Percentiles rank a stretch among this genome's conserved stretches.
Conservation (phyloP, 2,113 vertebrate genomes). For the Emydura subglobosa region DNA sequence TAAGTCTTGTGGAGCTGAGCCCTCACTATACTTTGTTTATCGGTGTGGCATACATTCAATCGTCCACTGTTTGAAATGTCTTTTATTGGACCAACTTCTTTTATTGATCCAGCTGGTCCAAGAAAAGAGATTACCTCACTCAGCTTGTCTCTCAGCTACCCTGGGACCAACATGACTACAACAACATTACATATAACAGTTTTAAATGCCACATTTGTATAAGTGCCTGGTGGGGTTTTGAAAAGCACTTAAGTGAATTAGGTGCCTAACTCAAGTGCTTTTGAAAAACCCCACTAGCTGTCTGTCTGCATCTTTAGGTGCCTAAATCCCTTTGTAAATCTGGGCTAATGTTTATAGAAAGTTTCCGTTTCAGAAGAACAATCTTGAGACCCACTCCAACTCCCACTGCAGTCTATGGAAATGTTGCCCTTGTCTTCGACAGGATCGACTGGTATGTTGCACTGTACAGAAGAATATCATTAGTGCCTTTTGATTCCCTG, state of each 20-base stretch:
- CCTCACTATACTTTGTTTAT: not conserved
- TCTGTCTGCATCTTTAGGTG: not conserved
- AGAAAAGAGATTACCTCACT: not conserved
- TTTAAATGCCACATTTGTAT: not conserved
- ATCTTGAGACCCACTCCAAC: not conserved
- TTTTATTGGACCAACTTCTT: not conserved
- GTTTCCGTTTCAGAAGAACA: not conserved
- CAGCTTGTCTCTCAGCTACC: not conserved
- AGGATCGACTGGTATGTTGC: rapidly evolving
- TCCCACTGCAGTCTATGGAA: not conserved
- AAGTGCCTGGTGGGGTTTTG: not conserved
- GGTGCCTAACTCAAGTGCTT: not conserved
- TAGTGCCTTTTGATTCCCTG: not conserved
- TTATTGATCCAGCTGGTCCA: not conserved
- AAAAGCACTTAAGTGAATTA: not conserved
- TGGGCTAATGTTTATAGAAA: not conserved
- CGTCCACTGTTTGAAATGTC: not conserved
- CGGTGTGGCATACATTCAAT: too few species aligned
- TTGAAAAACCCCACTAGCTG: too few species aligned
- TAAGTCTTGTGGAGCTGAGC: not conserved
- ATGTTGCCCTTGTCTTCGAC: rapidly evolving
- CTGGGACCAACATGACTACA: not conserved
- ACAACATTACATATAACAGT: not conserved
- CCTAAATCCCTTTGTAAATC: not conserved
- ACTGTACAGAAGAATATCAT: not conserved